Conservation (phyloP, 92 coral and sea anemone genomes). For the Actinernus sp. region DNA sequence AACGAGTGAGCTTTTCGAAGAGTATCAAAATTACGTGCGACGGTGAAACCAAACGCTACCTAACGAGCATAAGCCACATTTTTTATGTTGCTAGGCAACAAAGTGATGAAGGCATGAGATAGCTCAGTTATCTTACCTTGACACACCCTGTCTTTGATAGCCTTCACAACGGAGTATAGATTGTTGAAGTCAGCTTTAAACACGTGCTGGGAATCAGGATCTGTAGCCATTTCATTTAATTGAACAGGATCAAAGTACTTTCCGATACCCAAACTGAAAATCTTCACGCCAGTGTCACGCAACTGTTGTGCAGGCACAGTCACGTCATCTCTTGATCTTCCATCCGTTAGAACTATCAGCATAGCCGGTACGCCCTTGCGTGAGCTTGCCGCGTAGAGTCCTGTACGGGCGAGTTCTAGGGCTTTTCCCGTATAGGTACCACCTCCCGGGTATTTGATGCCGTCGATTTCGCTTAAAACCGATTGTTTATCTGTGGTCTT, state of each 20-base stretch:
- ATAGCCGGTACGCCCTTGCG: conserved; percentile 8
- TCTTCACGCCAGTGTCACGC: conserved; percentile 18
- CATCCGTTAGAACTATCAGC: conserved; percentile 26
- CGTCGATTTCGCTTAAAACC: too few species aligned
- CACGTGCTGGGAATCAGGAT: neutral
- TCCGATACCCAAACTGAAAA: conserved; percentile 22
- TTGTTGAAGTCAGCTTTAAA: conserved; percentile 1
- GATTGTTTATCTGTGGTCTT: too few species aligned
- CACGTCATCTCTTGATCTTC: conserved; percentile 13
- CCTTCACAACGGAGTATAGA: neutral
- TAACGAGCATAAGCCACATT: too few species aligned
- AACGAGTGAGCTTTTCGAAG: too few species aligned
- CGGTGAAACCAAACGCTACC: too few species aligned
- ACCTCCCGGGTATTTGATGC: conserved; percentile 3
- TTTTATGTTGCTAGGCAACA: too few species aligned
- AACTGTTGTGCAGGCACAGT: conserved; percentile 7
- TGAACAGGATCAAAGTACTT: conserved; percentile 19
- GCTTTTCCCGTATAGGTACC: conserved; percentile 25
- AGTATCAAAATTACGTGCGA: too few species aligned
- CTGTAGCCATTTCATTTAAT: conserved; percentile 15
- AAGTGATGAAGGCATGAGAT: too few species aligned
- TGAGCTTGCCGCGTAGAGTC: conserved; percentile 1
- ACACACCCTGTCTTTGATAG: conserved; percentile 20
- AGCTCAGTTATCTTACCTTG: conserved; percentile 15
- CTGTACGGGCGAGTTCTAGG: conserved; percentile 3